phyloP scores from a whole-genome alignment of 2,888 invertebrate genomes.

The Agrochola lychnidis region DNA sequence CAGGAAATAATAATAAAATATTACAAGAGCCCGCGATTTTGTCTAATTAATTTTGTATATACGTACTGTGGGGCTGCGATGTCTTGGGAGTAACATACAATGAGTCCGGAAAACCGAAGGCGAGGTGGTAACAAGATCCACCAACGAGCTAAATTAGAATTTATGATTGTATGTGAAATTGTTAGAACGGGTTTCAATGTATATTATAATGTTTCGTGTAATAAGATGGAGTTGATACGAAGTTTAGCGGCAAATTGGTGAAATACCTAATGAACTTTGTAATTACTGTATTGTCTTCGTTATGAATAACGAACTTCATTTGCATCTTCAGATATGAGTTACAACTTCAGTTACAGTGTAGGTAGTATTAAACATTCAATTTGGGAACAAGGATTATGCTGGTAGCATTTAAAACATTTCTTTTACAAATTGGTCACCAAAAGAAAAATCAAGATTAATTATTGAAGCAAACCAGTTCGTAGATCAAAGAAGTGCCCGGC shows the following conservation, averaged over 20 bases:
- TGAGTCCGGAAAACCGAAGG: conserved; percentile 87
- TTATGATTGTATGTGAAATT: conserved; percentile 90
- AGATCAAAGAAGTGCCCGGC: conserved; percentile 2
- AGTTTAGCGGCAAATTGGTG: conserved; percentile 77
- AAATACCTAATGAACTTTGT: conserved; percentile 79
- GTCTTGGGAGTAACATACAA: conserved; percentile 89
- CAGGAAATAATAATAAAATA: conserved; percentile 90
- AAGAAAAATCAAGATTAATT: background rate
- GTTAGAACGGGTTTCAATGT: conserved; percentile 86
- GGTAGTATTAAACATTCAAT: background rate
- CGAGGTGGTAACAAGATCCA: conserved; percentile 87
- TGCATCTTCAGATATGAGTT: conserved; percentile 13
- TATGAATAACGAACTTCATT: conserved; percentile 53
- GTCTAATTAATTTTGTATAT: conserved; percentile 90
- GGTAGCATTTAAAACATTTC: background rate
- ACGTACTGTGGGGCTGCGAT: conserved; percentile 85
- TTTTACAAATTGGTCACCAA: background rate
- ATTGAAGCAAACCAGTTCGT: conserved; percentile 16
- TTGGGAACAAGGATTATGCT: background rate
- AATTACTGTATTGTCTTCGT: conserved; percentile 74
- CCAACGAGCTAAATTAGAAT: conserved; percentile 89
- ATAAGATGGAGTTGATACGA: conserved; percentile 77
- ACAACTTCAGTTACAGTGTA: conserved; percentile 3
- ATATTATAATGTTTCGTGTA: conserved; percentile 80
- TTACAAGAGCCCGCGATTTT: conserved; percentile 88